Base-by-base conservation (phyloP, 2,888 invertebrate species). In the Ashinkailepas kermadecensis region DNA sequence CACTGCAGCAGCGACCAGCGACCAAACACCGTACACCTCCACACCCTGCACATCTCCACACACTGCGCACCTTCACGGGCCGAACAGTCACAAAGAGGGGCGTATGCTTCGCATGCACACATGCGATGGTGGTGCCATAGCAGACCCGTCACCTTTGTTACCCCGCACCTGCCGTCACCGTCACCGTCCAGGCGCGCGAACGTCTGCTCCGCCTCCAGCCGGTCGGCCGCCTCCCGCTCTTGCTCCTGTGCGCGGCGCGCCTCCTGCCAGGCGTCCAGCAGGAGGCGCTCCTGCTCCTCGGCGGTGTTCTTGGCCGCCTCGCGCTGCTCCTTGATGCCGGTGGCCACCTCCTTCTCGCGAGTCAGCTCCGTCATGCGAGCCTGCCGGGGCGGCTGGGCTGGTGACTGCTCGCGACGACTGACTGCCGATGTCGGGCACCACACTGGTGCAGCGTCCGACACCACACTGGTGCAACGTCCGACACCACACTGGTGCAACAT, bases 231-330 rank as follows among this genome's bases (percentile, higher is more conserved):
- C 25, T 67, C 67, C 23, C 25, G 8, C 25, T 67, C 67, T 25
- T 67, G 25, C 25, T 67, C 25, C 67, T 67, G 25, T 12, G 25
- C 25, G 13, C 67, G 67, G n/a, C 67, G 67, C 25, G n/a, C n/a
- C 67, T 67, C 67, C 25, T 67, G 67, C 67, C 67, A 67, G 25
- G 25, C 67, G 13, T 67, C 67, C 67, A 67, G 67, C 25, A 67
- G 67, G 25, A 25, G 67, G 8, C 67, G 67, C 67, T 67, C 67
- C 25, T 67, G 67, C 13, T 13, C 67, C 67, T 67, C 67, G n/a
- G 67, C 67, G 25, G 23, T 12, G 9, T 67, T 13, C 25, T 67
- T 67, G 67, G 67, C 67, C 67, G 67, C 4, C 67, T 67, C 25
- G 13, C 67, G 67, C 13, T n/a, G n/a, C 13, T n/a, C 11, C 67